phyloP scores from a whole-genome alignment of 2,113 vertebrate species.

The Gobius niger region DNA sequence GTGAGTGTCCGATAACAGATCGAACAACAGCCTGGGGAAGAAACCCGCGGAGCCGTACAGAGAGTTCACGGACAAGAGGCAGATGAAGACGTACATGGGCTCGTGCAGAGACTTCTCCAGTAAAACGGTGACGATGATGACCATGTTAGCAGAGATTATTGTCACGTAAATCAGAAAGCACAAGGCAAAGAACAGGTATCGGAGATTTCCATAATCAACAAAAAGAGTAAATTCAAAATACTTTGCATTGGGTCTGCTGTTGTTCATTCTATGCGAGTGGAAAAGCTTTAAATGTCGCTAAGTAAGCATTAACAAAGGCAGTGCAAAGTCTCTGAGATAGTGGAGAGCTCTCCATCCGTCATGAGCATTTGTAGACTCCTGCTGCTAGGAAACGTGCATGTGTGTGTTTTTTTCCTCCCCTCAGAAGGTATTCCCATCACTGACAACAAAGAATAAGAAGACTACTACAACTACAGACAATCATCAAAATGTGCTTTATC shows the following conservation, averaged over 20 bases:
- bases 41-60: conserved; percentile 30
- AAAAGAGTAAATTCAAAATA: conserved; percentile 10
- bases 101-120: not conserved
- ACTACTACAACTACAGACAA: too few relatives aligned
- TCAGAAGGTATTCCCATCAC: too few relatives aligned
- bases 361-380: too few relatives aligned
- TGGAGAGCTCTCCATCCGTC: too few relatives aligned
- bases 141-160: conserved; percentile 23
- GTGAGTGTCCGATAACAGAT: conserved; percentile 28
- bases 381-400: too few relatives aligned
- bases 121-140: conserved; percentile 18
- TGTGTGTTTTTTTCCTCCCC: too few relatives aligned
- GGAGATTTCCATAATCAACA: not conserved
- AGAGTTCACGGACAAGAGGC: conserved; percentile 35
- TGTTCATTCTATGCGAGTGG: not conserved
- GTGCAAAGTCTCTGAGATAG: too few relatives aligned
- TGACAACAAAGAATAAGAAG: too few relatives aligned
- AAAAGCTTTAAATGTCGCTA: too few relatives aligned
- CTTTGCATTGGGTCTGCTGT: not conserved
- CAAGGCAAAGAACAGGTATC: conserved; percentile 26
- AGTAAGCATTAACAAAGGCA: too few relatives aligned
- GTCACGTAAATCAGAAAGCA: conserved; percentile 25
- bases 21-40: conserved; percentile 1
- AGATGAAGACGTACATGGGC: conserved; percentile 29
- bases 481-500: too few relatives aligned